These are phyloP conservation scores for Adineta ricciae DNA, from an alignment of 2,888 invertebrate genomes.

Conservation along the genomic window DNA sequence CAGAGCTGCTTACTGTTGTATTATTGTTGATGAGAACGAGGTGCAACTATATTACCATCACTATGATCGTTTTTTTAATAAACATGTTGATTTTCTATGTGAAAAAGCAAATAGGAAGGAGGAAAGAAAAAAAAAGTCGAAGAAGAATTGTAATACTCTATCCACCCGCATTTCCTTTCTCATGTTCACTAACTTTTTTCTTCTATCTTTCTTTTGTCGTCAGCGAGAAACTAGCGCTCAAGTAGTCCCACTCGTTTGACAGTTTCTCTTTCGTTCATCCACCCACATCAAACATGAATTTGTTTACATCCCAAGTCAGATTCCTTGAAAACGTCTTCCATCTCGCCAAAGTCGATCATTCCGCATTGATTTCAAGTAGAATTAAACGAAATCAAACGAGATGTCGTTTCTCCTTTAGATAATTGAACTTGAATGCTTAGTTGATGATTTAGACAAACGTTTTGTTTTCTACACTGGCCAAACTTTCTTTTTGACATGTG, in stretches of 20 bases:
- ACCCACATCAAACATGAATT: neutral
- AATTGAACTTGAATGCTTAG: neutral
- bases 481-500: neutral
- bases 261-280: neutral
- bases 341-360: neutral
- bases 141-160: neutral
- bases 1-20: neutral
- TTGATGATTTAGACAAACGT: neutral
- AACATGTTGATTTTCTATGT: neutral
- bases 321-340: neutral
- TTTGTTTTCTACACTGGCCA: neutral
- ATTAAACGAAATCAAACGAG: no score
- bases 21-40: slow-evolving; percentile 3
- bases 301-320: neutral
- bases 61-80: neutral
- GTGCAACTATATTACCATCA: neutral
- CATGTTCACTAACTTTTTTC: neutral
- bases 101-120: neutral
- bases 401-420: neutral
- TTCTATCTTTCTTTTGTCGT: neutral
- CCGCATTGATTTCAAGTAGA: no score
- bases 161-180: neutral
- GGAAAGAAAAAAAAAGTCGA: neutral
- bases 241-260: neutral
- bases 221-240: neutral